Conservation (phyloP, 2,113 vertebrate genomes). For the Chrysochloris asiatica region DNA sequence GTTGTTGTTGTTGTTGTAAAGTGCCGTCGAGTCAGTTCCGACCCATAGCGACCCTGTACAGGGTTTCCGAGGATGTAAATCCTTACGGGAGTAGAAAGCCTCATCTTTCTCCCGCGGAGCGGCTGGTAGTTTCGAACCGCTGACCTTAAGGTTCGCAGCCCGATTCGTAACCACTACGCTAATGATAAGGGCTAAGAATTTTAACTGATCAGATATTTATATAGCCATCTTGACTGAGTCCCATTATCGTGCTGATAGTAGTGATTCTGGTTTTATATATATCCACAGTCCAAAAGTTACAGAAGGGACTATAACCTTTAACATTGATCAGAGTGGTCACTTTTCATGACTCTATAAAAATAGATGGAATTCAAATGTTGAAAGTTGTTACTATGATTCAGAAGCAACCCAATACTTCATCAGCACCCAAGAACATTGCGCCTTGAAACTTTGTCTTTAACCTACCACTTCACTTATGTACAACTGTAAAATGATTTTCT, state of each 20-base stretch:
- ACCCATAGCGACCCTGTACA: no score
- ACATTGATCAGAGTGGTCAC: not conserved
- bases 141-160: no score
- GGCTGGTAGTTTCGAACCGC: no score
- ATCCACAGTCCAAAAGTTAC: not conserved
- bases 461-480: not conserved
- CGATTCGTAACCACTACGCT: no score
- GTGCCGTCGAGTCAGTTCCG: no score
- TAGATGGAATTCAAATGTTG: not conserved
- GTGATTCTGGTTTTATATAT: not conserved
- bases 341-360: not conserved
- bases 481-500: not conserved
- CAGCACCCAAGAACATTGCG: not conserved
- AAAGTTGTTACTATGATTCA: not conserved
- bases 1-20: no score
- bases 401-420: not conserved
- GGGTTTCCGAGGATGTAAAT: no score
- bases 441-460: slow-evolving; percentile 22
- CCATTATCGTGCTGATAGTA: not conserved
- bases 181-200: not conserved
- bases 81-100: no score
- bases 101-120: no score
- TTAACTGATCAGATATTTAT: not conserved
- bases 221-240: not conserved
- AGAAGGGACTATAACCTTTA: not conserved